Base-by-base conservation (phyloP, 2,888 invertebrate genomes). In the Phortica okadai region DNA sequence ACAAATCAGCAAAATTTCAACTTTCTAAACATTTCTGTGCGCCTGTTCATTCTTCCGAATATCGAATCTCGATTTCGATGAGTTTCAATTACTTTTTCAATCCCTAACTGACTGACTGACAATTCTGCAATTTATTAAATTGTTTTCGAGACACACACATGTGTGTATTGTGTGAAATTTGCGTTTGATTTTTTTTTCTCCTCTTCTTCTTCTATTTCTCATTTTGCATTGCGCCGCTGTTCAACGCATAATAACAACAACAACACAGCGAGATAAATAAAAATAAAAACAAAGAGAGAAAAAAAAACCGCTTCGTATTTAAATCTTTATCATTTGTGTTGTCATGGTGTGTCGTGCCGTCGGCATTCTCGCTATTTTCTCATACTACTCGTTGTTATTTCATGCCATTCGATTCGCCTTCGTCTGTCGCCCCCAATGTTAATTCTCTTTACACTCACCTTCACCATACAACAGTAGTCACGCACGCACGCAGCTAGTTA, bases 51-150 rank as follows among this genome's bases (percentile, higher is more conserved):
- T 90, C 89, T 90, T 90, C 89, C 89, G 90, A 90, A 90, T 90
- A 90, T 90, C 89, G 89, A 89, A 90, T 90, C 89, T 90, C 90
- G 90, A 89, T 89, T 89, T 90, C 90, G 89, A 90, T 88, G 89
- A 87, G 88, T 88, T 90, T 90, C 88, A 82, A 80, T 87, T 87
- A 80, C 82, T 45, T 64, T 59, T 75, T 79, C 70, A 76, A 54
- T 58, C 25, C 45, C 54, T 69, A 50, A 73, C 62, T 21, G 64
- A 33, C 41, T 64, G 67, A 75, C 73, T 21, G 21, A 21, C 21
- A 21, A 14, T 41, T 41, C 69, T 50, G 66, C 64, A 45, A 62
- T 76, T 76, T 33, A 64, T 59, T 44, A 25, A 56, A 73, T 33
- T 33, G 33, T 33, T 33, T 33, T 33, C 33, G 33, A 33, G 33